Percentiles rank a stretch among this genome's conserved stretches.
phyloP scores from a whole-genome alignment of 2,113 vertebrate genomes.

The Phaethornis superciliosus region DNA sequence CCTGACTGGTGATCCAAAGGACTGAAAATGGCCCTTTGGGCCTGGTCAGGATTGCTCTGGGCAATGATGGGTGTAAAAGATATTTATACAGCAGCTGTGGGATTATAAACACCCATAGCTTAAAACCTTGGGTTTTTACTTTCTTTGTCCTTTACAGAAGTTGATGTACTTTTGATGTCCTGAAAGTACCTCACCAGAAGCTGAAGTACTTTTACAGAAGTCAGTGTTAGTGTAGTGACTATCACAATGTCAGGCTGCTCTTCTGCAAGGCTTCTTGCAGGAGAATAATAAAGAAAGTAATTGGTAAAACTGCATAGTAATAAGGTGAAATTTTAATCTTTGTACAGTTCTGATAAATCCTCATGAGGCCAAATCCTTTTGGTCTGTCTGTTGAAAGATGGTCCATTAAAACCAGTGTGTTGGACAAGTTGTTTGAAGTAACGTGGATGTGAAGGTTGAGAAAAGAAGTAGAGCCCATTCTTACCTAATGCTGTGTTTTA shows the following conservation, averaged over 20 bases:
- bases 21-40: not conserved
- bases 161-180: not conserved
- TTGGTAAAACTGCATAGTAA: not conserved
- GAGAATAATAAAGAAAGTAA: not conserved
- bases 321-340: not conserved
- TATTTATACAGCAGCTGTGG: not conserved
- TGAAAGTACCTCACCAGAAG: too few species aligned
- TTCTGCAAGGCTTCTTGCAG: not conserved
- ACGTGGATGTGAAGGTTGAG: not conserved
- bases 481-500: not conserved
- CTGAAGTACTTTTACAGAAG: too few species aligned
- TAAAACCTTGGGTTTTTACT: not conserved
- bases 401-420: not conserved
- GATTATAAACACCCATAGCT: not conserved
- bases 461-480: not conserved
- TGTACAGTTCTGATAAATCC: not conserved
- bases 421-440: not conserved
- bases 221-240: not conserved
- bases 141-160: not conserved
- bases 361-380: not conserved
- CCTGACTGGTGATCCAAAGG: not conserved
- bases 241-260: not conserved
- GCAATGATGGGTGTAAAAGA: not conserved
- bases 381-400: not conserved
- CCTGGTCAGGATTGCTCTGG: not conserved